Evolutionary conservation across 2,797 vertebrate genomes (phyloP).

Genomic region (Anguilla anguilla): DNA sequence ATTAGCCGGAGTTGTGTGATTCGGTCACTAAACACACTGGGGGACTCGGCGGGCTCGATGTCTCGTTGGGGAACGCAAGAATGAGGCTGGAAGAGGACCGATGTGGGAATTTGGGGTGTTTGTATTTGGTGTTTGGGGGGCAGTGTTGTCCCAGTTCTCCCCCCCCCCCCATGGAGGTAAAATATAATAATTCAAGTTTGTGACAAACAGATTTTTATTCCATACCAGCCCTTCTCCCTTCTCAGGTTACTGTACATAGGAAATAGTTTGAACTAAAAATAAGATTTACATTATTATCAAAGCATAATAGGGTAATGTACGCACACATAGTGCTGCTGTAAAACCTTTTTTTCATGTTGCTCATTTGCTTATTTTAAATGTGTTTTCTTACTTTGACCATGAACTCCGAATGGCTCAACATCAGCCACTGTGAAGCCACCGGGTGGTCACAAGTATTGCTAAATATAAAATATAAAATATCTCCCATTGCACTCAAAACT

Average conservation of each 20-base stretch:
- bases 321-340: background rate
- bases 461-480: no score
- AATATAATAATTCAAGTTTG: background rate
- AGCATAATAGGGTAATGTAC: background rate
- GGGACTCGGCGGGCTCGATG: background rate
- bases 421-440: no score
- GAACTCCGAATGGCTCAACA: no score
- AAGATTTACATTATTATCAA: background rate
- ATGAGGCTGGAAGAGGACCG: slow-evolving; percentile 8
- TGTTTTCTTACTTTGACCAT: no score
- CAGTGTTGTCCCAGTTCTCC: background rate
- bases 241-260: background rate
- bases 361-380: no score
- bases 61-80: background rate
- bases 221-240: background rate
- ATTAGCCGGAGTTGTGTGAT: slow-evolving; percentile 1
- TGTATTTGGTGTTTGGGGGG: background rate
- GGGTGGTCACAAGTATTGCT: no score
- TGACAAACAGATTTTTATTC: background rate
- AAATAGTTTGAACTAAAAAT: background rate
- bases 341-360: no score
- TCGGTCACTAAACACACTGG: background rate
- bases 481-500: no score
- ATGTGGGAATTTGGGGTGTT: background rate
- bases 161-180: background rate